Percentiles rank a stretch among this genome's conserved stretches.
These are phyloP conservation scores for Eristalis pertinax DNA, from an alignment of 2,888 invertebrate genomes.

Conservation along the genomic window DNA sequence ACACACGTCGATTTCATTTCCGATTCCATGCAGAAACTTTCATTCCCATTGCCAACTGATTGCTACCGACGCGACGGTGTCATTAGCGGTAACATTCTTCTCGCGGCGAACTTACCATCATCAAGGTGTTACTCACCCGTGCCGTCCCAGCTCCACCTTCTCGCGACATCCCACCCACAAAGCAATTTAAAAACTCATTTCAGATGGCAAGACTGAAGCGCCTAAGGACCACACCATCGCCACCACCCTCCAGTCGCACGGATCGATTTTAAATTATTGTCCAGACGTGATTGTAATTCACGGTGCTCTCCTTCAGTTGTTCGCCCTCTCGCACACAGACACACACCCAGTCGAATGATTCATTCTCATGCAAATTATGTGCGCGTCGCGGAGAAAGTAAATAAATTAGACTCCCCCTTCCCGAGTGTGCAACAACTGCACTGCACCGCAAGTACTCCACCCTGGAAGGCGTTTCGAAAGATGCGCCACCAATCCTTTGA, in stretches of 20 bases:
- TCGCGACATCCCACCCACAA: background rate
- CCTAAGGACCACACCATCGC: slow-evolving; percentile 18
- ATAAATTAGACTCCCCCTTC: slow-evolving; percentile 21
- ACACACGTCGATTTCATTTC: background rate
- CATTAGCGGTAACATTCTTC: background rate
- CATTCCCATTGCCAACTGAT: background rate
- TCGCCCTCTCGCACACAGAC: slow-evolving; percentile 24
- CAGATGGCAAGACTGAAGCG: slow-evolving; percentile 9
- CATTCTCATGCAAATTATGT: background rate
- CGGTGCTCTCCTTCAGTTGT: slow-evolving; percentile 52
- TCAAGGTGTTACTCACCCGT: background rate
- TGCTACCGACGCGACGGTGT: background rate
- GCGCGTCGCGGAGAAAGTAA: background rate
- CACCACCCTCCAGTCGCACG: slow-evolving; percentile 75
- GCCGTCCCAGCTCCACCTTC: background rate
- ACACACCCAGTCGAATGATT: background rate
- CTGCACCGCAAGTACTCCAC: slow-evolving; percentile 41
- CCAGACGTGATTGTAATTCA: slow-evolving; percentile 80
- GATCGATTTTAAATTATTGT: slow-evolving; percentile 79
- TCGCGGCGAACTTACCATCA: slow-evolving; percentile 20
- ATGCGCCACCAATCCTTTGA: slow-evolving; percentile 50
- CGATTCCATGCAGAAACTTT: background rate
- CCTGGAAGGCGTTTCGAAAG: slow-evolving; percentile 52
- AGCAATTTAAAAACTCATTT: slow-evolving; percentile 62
- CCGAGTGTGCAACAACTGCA: slow-evolving; percentile 8